phyloP scores from a whole-genome alignment of 2,797 vertebrate genomes.

The Malurus splendens region DNA sequence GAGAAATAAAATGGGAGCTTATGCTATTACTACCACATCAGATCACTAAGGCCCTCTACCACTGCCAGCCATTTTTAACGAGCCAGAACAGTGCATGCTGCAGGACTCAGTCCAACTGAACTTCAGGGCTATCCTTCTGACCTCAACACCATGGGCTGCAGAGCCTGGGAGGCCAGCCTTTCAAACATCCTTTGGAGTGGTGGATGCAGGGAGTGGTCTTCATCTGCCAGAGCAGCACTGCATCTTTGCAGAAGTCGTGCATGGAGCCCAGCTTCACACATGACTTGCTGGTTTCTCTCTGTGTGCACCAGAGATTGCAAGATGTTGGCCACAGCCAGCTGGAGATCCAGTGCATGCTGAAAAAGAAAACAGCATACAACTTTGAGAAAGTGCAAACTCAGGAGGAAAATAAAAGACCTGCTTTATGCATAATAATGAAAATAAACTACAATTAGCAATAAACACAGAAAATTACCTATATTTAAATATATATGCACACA shows the following conservation, averaged over 20 bases:
- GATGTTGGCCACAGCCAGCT: conserved; percentile 92
- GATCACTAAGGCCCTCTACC: background rate
- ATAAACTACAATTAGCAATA: background rate
- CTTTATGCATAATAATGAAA: background rate
- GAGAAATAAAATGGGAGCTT: background rate
- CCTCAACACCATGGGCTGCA: conserved; percentile 94
- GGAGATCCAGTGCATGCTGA: conserved; percentile 92
- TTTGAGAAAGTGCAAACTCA: background rate
- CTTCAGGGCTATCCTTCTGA: conserved; percentile 41
- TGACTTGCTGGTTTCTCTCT: conserved; percentile 93
- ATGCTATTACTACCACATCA: background rate
- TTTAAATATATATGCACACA: background rate
- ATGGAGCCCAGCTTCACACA: conserved; percentile 92
- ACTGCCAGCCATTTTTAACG: background rate
- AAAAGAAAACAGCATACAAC: background rate
- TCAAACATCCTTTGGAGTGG: conserved; percentile 97
- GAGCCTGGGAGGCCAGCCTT: conserved; percentile 91
- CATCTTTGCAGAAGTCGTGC: conserved; percentile 92
- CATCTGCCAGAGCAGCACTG: conserved; percentile 88
- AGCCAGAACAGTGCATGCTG: background rate
- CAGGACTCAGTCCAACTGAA: background rate
- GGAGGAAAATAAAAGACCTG: background rate
- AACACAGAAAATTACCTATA: background rate
- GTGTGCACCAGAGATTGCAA: conserved; percentile 91
- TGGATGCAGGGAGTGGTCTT: conserved; percentile 92